Evolutionary conservation across 2,797 vertebrate species (phyloP), one percentile per base, ranked within the genome.

Genomic region (Triplophysa bombifrons): DNA sequence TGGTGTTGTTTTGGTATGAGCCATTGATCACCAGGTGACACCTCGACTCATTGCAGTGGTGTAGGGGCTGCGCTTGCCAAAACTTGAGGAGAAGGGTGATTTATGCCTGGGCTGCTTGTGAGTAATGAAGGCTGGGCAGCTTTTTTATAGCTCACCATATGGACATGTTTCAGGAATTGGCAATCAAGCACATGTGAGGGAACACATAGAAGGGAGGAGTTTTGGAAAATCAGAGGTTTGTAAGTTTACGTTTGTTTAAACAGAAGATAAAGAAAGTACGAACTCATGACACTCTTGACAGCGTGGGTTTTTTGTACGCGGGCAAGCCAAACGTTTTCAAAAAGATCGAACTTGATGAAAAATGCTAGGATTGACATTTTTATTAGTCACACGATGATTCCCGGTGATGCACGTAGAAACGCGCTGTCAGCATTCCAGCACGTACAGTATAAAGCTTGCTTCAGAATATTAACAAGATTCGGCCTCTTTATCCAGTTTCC

Each of bases 111-210:
- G 78, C 76, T 85, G 55, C 81, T 88, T 84, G 80, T 87, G 85
- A 74, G 85, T 90, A 91, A 92, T 50, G 76, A 90, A 76, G 83
- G 70, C 85, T 68, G 84, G 87, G 78, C 78, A 83, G 82, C 86
- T 90, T 55, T 85, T 63, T 90, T 87, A 87, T 88, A 88, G 82
- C 56, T 72, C 83, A 87, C 76, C 86, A 88, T 86, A 87, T 85
- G 80, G 85, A 82, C 53, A 82, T 76, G 78, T 82, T 88, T 89
- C 84, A 84, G 85, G 81, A 88, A 72, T 78, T 81, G 82, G 78
- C 86, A 87, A 86, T 86, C 22, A 86, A 80, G 72, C 80, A 80
- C 75, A 71, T 19, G 3, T 72, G 13, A 68, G 46, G 19, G 16
- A 38, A 79, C 14, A 51, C 27, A 48, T 55, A 66, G 17, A 13